These are phyloP conservation scores for Leptopterna dolabrata DNA, from an alignment of 2,888 invertebrate genomes.

Conservation along the genomic window DNA sequence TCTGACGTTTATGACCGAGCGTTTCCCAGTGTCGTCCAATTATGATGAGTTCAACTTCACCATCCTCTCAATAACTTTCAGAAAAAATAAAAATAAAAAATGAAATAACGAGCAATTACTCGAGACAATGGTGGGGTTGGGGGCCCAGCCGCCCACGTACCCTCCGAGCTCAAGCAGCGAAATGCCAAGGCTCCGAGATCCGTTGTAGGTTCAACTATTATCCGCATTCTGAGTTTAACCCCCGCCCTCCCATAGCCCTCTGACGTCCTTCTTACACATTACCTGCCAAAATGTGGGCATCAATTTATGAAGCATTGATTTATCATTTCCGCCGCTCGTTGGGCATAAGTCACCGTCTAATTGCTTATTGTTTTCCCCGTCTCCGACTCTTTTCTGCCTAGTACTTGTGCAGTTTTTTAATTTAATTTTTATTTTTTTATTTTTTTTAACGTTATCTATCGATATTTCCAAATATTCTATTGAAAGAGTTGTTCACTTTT, in stretches of 20 bases:
- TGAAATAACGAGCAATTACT: conserved; percentile 38
- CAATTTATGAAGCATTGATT: conserved; percentile 35
- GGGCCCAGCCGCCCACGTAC: background rate
- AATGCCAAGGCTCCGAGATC: conserved; percentile 19
- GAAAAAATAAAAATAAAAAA: background rate
- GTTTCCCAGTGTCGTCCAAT: background rate
- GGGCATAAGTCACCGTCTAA: conserved; percentile 44
- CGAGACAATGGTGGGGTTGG: background rate
- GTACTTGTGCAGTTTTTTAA: too few species aligned
- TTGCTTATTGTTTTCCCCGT: conserved; percentile 32
- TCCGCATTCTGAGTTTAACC: conserved; percentile 32
- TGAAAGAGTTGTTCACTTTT: too few species aligned
- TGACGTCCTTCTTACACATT: conserved; percentile 3
- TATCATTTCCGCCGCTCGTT: background rate
- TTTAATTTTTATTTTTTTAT: too few species aligned
- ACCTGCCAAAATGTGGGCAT: conserved; percentile 49
- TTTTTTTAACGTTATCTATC: too few species aligned
- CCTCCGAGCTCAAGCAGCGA: background rate
- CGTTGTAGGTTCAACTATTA: background rate
- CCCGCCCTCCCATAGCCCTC: background rate
- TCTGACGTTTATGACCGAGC: too few species aligned
- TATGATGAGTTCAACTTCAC: background rate
- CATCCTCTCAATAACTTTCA: background rate
- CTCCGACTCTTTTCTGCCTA: background rate
- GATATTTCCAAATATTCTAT: too few species aligned